Evolutionary conservation across 2,888 invertebrate genomes (phyloP).

Genomic region (Gastrophysa polygoni): DNA sequence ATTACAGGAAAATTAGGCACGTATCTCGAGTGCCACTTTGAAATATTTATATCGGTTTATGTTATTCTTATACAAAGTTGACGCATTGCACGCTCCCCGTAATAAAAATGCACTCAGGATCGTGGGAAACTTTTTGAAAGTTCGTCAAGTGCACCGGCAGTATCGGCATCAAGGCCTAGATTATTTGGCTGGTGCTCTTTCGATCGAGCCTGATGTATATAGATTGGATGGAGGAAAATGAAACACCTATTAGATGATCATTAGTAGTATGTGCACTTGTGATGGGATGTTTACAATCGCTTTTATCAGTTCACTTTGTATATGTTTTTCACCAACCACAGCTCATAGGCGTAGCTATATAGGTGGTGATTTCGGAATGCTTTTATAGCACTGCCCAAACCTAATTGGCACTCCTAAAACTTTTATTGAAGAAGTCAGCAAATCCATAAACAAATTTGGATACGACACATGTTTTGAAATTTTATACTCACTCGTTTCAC

Average conservation of each 20-base stretch:
- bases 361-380: too few species aligned
- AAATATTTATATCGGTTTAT: conserved; percentile 15
- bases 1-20: conserved; percentile 13
- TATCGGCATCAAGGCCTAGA: background rate
- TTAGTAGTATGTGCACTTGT: conserved; percentile 13
- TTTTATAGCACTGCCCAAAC: too few species aligned
- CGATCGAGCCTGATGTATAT: conserved; percentile 5
- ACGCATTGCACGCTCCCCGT: conserved; percentile 28
- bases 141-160: conserved; percentile 26
- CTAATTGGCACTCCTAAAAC: too few species aligned
- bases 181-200: conserved; percentile 6
- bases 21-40: conserved; percentile 11
- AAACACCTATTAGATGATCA: conserved; percentile 22
- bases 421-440: too few species aligned
- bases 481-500: too few species aligned
- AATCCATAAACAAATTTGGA: too few species aligned
- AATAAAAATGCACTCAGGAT: conserved; percentile 26
- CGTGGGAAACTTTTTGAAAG: conserved; percentile 30
- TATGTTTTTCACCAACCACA: background rate
- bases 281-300: conserved; percentile 14
- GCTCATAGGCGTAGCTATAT: background rate
- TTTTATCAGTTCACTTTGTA: conserved; percentile 3
- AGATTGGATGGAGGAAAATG: background rate
- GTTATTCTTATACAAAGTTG: conserved; percentile 24
- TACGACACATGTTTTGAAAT: too few species aligned